A percentile compares a stretch with the other conserved stretches of the same genome.
phyloP scores from a whole-genome alignment of 1,140 invertebrate genomes.

The Ylistrum balloti region DNA sequence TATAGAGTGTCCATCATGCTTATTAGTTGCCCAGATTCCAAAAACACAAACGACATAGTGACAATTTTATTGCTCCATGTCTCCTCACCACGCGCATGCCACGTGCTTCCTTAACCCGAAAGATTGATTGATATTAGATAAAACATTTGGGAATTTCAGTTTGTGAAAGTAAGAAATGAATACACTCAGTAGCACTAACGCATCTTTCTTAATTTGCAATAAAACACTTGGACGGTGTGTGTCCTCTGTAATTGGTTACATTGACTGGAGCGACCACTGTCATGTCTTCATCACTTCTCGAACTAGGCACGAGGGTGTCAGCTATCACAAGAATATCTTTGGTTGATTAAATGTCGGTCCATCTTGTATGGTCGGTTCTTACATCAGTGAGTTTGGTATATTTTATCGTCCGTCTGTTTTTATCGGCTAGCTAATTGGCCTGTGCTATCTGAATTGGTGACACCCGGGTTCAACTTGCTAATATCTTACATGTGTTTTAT shows the following conservation, averaged over 20 bases:
- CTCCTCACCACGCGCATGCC: background rate
- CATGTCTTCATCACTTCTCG: background rate
- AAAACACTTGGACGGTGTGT: background rate
- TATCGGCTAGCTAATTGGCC: slow-evolving; percentile 37
- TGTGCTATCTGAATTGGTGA: background rate
- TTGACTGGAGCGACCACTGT: background rate
- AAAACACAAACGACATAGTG: background rate
- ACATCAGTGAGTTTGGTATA: background rate
- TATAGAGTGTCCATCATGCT: background rate
- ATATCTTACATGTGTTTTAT: slow-evolving; percentile 36
- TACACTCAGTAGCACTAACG: background rate
- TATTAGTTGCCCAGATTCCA: background rate
- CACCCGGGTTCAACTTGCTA: background rate
- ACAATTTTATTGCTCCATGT: background rate
- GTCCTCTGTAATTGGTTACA: background rate
- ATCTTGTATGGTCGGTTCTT: background rate
- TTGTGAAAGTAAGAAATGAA: slow-evolving; percentile 19
- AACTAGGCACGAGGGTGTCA: background rate
- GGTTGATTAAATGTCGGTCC: background rate
- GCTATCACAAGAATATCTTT: background rate
- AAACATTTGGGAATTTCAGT: background rate
- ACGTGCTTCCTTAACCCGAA: background rate
- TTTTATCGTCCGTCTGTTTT: slow-evolving; percentile 18
- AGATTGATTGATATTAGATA: background rate
- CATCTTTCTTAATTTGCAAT: background rate